phyloP scores from a whole-genome alignment of 1,140 invertebrate species.

The Asobara japonica region DNA sequence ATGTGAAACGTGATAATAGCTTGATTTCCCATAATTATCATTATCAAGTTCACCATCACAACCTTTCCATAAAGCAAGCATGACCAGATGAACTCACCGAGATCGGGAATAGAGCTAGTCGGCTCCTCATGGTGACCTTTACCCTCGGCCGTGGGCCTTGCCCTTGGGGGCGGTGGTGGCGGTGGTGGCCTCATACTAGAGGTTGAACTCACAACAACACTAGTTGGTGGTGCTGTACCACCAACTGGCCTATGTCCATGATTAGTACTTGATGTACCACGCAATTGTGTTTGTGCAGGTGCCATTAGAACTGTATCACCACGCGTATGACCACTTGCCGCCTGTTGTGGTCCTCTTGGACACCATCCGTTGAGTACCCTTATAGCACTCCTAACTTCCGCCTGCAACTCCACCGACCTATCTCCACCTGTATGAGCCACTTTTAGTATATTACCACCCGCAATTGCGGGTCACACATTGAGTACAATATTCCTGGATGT shows the following conservation, averaged over 20 bases:
- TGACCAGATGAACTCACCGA: slow-evolving; percentile 76
- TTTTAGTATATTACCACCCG: slow-evolving; percentile 52
- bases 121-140: slow-evolving; percentile 75
- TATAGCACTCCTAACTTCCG: slow-evolving; percentile 63
- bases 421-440: slow-evolving; percentile 63
- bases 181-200: slow-evolving; percentile 68
- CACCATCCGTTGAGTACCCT: slow-evolving; percentile 65
- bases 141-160: slow-evolving; percentile 57
- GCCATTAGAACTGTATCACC: slow-evolving; percentile 62
- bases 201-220: slow-evolving; percentile 62
- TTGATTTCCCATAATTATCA: no score
- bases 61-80: no score
- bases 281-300: slow-evolving; percentile 61
- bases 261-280: slow-evolving; percentile 28
- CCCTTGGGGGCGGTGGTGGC: slow-evolving; percentile 67
- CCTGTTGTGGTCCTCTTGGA: slow-evolving; percentile 47
- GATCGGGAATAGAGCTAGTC: slow-evolving; percentile 84
- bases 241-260: slow-evolving; percentile 7
- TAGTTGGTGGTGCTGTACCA: slow-evolving; percentile 32
- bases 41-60: no score
- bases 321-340: slow-evolving; percentile 32
- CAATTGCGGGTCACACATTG: slow-evolving; percentile 45
- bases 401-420: slow-evolving; percentile 60
- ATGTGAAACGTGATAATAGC: no score
- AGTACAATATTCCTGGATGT: neutral